These are phyloP conservation scores for Momotus momota DNA, from an alignment of 2,797 vertebrate species.

Conservation along the genomic window DNA sequence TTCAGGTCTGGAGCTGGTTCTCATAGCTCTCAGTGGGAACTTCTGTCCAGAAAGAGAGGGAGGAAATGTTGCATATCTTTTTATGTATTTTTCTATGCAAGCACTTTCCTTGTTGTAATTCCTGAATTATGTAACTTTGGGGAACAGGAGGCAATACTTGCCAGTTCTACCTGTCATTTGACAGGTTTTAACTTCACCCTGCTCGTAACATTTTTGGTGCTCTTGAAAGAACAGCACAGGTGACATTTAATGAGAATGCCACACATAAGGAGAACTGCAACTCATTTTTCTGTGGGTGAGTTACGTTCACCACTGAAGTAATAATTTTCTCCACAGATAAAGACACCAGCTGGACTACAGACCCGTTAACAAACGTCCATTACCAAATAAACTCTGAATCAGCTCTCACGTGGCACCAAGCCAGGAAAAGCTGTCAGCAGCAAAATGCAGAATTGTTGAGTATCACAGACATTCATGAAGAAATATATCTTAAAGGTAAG, in stretches of 20 bases:
- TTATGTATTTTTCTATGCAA: background rate
- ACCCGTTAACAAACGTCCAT: conserved; percentile 82
- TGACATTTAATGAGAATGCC: background rate
- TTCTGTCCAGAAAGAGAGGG: background rate
- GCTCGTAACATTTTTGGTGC: fast-evolving
- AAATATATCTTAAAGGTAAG: conserved; percentile 89
- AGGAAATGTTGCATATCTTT: background rate
- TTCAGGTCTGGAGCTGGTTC: background rate
- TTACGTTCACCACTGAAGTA: background rate
- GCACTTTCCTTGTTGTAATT: background rate
- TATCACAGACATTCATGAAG: conserved; percentile 88
- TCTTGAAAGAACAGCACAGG: background rate
- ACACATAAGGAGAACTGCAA: fast-evolving
- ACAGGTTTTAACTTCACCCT: background rate
- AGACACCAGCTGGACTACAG: conserved; percentile 82
- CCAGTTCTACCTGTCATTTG: background rate
- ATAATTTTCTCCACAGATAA: conserved; percentile 68
- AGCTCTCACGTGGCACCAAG: conserved; percentile 90
- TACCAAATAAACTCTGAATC: conserved; percentile 90
- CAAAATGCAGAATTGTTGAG: conserved; percentile 90
- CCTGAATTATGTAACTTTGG: background rate
- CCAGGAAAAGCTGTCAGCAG: conserved; percentile 91
- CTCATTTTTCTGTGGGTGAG: background rate
- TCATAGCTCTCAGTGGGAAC: background rate
- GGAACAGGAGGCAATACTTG: background rate